Conservation (phyloP, 2,888 invertebrate species). For the Dyspetes luteomarginatus region DNA sequence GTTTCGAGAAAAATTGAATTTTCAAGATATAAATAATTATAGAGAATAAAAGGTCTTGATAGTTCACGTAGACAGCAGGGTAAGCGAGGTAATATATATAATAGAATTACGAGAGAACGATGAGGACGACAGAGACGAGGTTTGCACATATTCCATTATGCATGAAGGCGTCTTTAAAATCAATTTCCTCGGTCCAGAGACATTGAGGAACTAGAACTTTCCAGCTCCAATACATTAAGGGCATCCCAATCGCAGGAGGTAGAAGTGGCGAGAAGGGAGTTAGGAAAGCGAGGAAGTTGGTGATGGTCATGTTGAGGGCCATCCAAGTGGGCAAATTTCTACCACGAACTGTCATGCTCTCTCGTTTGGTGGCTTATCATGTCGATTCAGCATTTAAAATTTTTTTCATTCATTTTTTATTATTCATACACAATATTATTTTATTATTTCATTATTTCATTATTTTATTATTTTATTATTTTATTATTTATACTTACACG, state of each 20-base stretch:
- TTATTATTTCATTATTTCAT: too few species aligned
- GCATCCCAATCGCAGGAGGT: constrained; percentile 14
- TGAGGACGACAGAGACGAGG: constrained; percentile 11
- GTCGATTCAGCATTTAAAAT: neutral
- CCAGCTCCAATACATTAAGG: constrained; percentile 28
- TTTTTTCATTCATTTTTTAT: too few species aligned
- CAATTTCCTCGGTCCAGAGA: constrained; percentile 43
- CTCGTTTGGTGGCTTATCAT: constrained; percentile 22
- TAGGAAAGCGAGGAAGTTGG: constrained; percentile 28
- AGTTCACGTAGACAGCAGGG: too few species aligned
- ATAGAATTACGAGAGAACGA: too few species aligned
- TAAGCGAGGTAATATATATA: neutral
- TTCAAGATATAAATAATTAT: too few species aligned
- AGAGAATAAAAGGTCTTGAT: too few species aligned
- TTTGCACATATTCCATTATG: constrained; percentile 53
- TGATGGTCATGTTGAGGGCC: constrained; percentile 8
- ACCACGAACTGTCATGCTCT: neutral
- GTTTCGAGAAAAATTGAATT: too few species aligned
- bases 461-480: too few species aligned
- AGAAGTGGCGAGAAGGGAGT: neutral
- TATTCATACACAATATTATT: too few species aligned
- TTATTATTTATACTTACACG: too few species aligned
- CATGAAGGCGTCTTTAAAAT: constrained; percentile 54
- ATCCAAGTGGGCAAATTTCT: constrained; percentile 24
- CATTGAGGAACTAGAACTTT: constrained; percentile 20